Base-by-base conservation (phyloP, 2,113 vertebrate genomes). In the Columba janthina region DNA sequence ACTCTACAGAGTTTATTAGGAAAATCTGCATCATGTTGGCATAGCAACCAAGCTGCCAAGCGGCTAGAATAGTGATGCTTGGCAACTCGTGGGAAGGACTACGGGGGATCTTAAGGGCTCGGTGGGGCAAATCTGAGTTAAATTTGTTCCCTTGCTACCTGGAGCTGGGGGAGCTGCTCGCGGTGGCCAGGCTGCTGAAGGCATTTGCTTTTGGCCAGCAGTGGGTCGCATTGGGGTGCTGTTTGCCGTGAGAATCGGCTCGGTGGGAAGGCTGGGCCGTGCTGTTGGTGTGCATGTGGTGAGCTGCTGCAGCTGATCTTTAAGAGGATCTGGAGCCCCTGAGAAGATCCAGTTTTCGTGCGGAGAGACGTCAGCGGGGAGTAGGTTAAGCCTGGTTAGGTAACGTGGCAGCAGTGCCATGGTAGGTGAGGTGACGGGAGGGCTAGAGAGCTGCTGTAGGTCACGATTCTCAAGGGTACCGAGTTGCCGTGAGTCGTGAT, bases 21-120 rank as follows among this genome's bases (percentile, higher is more conserved):
- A 96, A 97, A 95, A 40, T 94, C 92, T 94, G 92, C 88, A 77
- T 94, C 86, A 88, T n/a, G 97, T 96, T 97, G 97, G 92, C 97
- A 97, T 97, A 89, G 96, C 96, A 97, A 97, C 98, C 31, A 22
- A 34, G 90, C 91, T 87, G 76, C 95, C 95, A 86, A 80, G 88
- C 66, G 12, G 85, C 81, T 48, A 7, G 57, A 61, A 87, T 25
- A 94, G 89, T 74, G 96, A 97, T 76, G 85, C 88, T 92, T 71
- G 50, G 81, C 81, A 91, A 36, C 89, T 93, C 16, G n/a, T 32
- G 65, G 92, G 94, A 85, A 91, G 91, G 64, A n/a, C 84, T 71
- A 18, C 0, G 2, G 57, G 50, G 64, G 29, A 40, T 67, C 78
- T 46, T 85, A n/a, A 46, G 65, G 50, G 56, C 28, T 75, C n/a